Evolutionary conservation across 2,888 invertebrate species (phyloP), one percentile per base, ranked within the genome.

Genomic region (Drosophila algonquin): DNA sequence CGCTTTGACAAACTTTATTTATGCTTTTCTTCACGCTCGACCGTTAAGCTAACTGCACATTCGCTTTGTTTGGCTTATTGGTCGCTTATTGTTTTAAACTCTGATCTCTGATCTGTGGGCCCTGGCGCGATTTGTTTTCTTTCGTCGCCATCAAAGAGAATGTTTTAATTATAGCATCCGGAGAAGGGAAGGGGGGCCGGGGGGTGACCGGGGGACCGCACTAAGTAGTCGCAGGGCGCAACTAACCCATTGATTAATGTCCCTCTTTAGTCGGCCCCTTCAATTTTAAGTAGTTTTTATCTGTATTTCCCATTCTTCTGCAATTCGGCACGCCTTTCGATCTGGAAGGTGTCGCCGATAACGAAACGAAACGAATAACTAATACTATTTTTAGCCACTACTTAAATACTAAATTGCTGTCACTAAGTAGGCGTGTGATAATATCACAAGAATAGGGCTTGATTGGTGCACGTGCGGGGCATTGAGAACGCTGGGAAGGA

Each of bases 11-110:
- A 58, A 70, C 65, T 80, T 85, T 87, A 81, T 86, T 87, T 80
- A 86, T 87, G 77, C 65, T 79, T 79, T 84, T 80, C 81, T 86
- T 77, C 75, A 77, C 77, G 87, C 82, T 81, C 75, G 73, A 89
- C 87, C 89, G 89, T 87, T 89, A 89, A 81, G 69, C 59, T 87
- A 87, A 87, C 87, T 89, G 89, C 86, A 89, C 80, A 87, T 86
- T 85, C 65, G 80, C 87, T 87, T 89, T 85, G 88, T 88, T 78
- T 69, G 50, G 75, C 83, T 80, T 80, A 79, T 80, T 81, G 83
- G 69, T 16, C 68, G 85, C 76, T 87, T 80, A 83, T 83, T 83
- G 82, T 83, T 83, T 73, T 87, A 81, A 81, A 77, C 57, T 32
- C 24, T 79, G 74, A 81, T 87, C 77, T 81, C 47, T 73, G 75